Base-by-base conservation (phyloP, 1,140 invertebrate genomes). In the Sipha flava region DNA sequence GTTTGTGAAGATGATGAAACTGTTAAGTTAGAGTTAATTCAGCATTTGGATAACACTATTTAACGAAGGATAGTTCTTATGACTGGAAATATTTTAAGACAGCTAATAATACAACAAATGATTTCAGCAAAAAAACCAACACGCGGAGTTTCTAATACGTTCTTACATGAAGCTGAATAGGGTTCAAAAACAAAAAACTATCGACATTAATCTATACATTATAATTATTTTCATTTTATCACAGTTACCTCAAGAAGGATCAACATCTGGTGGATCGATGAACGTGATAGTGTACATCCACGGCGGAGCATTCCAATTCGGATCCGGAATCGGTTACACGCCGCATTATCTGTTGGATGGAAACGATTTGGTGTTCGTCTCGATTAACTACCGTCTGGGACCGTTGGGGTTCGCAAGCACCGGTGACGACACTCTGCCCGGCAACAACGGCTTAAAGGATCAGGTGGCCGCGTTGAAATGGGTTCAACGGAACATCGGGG, bases 381-480 rank as follows among this genome's bases (percentile, higher is more conserved):
- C 87, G 10, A 84, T 91, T 1, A 90, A 90, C 83, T 92, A 91
- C 83, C 84, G 91, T 21, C 81, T 91, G 34, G 90, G 89, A 26
- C 86, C 88, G 7, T 82, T 91, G 43, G 88, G 89, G 26, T 91
- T 91, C 83, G 83, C 90, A 0, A 89, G 88, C 77, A 88, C 89
- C 0, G 89, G 87, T 2, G 89, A 90, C 81, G 83, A 85, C 0
- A 83, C 85, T 3, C 84, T 87, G 3, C 87, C 89, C 3, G 90
- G 90, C 1, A 92, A 92, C 84, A 87, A 86, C 49, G 90, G 90
- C 0, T 82, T 92, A 3, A 90, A 90, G 84, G 91, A 92, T 85
- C 90, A 92, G 83, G 84, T 87, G 0, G 83, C 88, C 70, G 91
- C 90, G 4, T 81, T 92, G 3, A 85, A 88, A 81, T 92, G 91